Conservation (phyloP, 2,797 vertebrate species). For the Thaleichthys pacificus region DNA sequence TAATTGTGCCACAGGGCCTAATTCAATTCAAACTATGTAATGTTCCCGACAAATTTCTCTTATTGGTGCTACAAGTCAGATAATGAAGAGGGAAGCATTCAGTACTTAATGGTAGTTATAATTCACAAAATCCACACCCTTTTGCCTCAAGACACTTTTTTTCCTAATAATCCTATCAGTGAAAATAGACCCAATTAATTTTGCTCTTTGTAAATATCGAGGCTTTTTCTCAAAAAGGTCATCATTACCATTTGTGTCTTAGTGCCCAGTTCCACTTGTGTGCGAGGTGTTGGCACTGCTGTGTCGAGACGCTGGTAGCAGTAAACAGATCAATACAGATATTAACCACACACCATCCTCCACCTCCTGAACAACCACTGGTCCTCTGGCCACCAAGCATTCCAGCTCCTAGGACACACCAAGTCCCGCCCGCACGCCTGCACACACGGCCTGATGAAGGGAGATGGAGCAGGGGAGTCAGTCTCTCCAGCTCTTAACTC, state of each 20-base stretch:
- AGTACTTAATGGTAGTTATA: conserved; percentile 2
- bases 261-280: too few relatives aligned
- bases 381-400: conserved; percentile 50
- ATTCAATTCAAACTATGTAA: conserved; percentile 11
- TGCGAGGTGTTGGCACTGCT: neutral
- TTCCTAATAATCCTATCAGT: neutral
- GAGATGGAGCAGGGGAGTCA: too few relatives aligned
- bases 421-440: conserved; percentile 48
- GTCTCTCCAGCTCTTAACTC: conserved; percentile 18
- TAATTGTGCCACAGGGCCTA: conserved; percentile 23
- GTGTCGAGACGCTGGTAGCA: conserved; percentile 3
- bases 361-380: conserved; percentile 46
- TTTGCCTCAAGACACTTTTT: neutral
- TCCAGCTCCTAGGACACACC: conserved; percentile 42
- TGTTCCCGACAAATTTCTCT: neutral
- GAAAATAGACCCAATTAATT: neutral
- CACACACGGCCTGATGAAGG: conserved; percentile 29
- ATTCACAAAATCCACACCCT: neutral
- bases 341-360: conserved; percentile 39
- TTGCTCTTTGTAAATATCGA: neutral
- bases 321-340: conserved; percentile 25
- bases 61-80: neutral
- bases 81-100: conserved; percentile 12
- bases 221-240: neutral
- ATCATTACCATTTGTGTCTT: neutral